Base-by-base conservation (phyloP, 1,140 invertebrate genomes). In the Atta cephalotes region DNA sequence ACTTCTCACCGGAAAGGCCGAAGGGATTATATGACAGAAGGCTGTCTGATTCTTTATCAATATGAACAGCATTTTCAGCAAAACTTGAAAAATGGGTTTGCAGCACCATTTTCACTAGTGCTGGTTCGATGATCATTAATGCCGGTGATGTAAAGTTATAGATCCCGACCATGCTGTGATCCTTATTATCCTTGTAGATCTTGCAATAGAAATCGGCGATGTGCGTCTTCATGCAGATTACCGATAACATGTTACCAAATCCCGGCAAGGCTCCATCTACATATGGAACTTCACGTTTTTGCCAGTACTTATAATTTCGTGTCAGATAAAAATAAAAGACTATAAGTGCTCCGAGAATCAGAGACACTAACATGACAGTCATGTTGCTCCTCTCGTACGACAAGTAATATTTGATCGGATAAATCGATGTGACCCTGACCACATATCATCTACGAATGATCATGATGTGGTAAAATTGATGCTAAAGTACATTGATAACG, bases 251-350 rank as follows among this genome's bases (percentile, higher is more conserved):
- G 63, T 94, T 92, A 39, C 93, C 94, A 1, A 95, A 56, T 14
- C 89, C 87, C 1, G 92, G 91, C 2, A 90, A 6, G 0, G 85
- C 72, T 77, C 84, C 86, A 6, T 91, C 91, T 4, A 93, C 78
- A 58, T 93, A 93, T 53, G 94, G 93, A 1, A 96, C 91, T 12
- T 94, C 94, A 87, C 90, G 91, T 5, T 93, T 89, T 60, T 92
- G 77, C 96, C 96, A 96, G 78, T 96, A 95, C 2, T 39, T 62
- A 7, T 62, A 51, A 16, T 84, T 84, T 74, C n/a, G 39, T 4
- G 14, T 63, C 70, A 12, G 84, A 49, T 62, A 84, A 18, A 51
- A 51, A 14, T 84, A 84, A 25, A 80, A 14, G 0, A 0, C 49
- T 9, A 12, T 5, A 18, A 81, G 1, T 2, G n/a, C 49, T 2